Evolutionary conservation across 2,113 vertebrate genomes (phyloP).

Genomic region (Nothoprocta perdicaria): DNA sequence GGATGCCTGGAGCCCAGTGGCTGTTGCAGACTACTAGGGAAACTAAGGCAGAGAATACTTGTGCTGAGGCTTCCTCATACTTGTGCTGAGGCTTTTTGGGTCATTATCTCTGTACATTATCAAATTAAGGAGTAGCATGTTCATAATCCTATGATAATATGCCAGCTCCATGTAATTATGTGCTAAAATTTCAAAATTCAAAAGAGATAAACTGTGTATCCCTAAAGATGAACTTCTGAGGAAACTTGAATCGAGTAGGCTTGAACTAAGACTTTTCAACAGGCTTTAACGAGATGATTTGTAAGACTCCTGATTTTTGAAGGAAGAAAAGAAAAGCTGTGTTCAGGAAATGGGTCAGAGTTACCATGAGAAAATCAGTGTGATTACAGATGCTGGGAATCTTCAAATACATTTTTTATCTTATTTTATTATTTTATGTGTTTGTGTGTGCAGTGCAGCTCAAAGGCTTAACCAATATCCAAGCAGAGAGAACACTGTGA

Average conservation of each 20-base stretch:
- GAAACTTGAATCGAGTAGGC: background rate
- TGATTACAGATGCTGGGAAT: background rate
- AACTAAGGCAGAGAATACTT: background rate
- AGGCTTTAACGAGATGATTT: background rate
- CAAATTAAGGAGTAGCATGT: background rate
- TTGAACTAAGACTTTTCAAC: slow-evolving; percentile 3
- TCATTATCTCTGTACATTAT: background rate
- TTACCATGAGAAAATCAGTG: background rate
- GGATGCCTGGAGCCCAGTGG: background rate
- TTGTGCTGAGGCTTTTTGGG: background rate
- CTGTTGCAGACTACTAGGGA: background rate
- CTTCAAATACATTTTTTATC: background rate
- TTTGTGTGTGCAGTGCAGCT: background rate
- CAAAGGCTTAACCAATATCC: slow-evolving; percentile 10
- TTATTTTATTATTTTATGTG: background rate
- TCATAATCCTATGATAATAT: background rate
- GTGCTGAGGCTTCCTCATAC: background rate
- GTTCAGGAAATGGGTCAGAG: background rate
- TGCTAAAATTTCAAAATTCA: background rate
- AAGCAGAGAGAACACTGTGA: background rate
- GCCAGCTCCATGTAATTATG: background rate
- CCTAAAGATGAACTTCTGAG: background rate
- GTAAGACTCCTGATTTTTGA: background rate
- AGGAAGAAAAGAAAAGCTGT: slow-evolving; percentile 4
- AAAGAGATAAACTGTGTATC: background rate